Conservation (phyloP, 2,113 vertebrate genomes). For the Prolemur simus region DNA sequence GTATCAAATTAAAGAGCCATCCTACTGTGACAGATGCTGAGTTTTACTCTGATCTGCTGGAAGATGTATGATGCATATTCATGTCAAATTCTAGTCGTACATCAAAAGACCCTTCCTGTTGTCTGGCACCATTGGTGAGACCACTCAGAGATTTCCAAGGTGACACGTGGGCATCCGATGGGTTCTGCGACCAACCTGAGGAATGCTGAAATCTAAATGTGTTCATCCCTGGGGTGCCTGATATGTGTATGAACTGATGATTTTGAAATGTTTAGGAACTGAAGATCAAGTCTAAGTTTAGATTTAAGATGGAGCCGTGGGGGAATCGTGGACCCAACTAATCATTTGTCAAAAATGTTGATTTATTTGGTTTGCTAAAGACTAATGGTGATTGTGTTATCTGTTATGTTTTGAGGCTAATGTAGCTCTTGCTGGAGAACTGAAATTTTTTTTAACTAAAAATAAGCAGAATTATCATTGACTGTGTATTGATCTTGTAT, state of each 20-base stretch:
- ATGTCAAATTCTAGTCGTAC: neutral
- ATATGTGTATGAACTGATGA: neutral
- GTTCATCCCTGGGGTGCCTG: neutral
- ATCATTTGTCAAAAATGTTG: neutral
- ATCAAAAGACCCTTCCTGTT: neutral
- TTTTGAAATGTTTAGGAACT: neutral
- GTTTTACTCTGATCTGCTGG: neutral
- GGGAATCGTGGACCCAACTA: neutral
- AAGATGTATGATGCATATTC: neutral
- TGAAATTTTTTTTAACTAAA: conserved; percentile 52
- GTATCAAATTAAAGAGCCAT: neutral
- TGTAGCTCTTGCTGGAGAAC: conserved; percentile 70
- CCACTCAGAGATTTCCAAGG: neutral
- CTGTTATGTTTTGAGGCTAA: neutral
- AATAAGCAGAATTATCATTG: neutral
- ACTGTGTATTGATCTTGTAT: neutral
- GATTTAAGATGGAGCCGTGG: neutral
- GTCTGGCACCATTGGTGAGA: neutral
- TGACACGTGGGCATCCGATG: neutral
- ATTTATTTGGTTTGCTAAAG: neutral
- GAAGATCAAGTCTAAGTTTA: neutral
- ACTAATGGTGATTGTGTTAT: neutral
- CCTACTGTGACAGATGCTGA: neutral
- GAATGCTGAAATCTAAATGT: neutral
- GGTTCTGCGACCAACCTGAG: neutral